phyloP scores from a whole-genome alignment of 64 coral and sea anemone genomes.

The Orbicella faveolata region DNA sequence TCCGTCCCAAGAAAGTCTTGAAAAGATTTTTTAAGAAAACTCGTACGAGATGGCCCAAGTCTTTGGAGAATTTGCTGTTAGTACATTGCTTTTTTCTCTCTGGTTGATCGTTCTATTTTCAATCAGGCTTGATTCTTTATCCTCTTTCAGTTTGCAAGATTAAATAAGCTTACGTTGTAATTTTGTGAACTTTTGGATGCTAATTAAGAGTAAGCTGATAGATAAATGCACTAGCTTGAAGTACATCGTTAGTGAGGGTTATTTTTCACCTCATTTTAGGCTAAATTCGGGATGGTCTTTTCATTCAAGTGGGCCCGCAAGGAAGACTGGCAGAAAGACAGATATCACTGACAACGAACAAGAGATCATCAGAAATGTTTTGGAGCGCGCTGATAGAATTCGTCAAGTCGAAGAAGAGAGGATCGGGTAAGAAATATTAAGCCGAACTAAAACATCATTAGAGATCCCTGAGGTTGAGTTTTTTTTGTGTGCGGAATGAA shows the following conservation, averaged over 20 bases:
- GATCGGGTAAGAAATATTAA: conserved; percentile 64
- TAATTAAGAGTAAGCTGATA: neutral
- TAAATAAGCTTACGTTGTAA: neutral
- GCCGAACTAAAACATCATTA: neutral
- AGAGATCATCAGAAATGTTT: conserved; percentile 86
- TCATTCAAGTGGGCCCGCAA: conserved; percentile 67
- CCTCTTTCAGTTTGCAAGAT: neutral
- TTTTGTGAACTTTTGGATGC: neutral
- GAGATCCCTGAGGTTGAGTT: neutral
- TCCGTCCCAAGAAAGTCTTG: conserved; percentile 68
- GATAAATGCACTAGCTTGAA: neutral
- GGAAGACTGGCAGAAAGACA: conserved; percentile 47
- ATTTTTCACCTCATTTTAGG: conserved; percentile 55
- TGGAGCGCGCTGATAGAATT: conserved; percentile 78
- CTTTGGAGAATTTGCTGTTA: conserved; percentile 84
- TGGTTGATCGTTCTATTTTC: neutral
- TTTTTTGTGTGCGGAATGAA: neutral
- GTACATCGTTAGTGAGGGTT: neutral
- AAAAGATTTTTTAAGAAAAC: conserved; percentile 92
- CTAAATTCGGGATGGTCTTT: conserved; percentile 95
- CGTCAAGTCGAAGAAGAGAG: conserved; percentile 72
- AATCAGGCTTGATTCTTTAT: neutral
- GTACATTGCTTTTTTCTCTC: conserved; percentile 8
- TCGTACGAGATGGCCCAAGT: conserved; percentile 68
- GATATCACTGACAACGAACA: conserved; percentile 76